These are phyloP conservation scores for Phrynosoma blainvillii DNA, from an alignment of 2,113 vertebrate genomes.

Conservation along the genomic window DNA sequence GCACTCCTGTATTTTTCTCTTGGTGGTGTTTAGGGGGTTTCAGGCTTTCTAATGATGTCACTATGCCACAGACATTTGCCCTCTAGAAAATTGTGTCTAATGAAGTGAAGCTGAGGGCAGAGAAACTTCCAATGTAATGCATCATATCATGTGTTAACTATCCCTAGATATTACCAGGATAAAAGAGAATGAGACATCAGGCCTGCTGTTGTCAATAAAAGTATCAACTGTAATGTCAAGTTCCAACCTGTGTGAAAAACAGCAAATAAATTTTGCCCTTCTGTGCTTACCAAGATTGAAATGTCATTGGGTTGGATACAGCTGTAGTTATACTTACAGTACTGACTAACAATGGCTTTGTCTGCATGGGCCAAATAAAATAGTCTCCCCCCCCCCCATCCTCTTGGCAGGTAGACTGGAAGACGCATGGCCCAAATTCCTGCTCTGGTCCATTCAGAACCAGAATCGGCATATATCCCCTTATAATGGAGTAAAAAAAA, in stretches of 20 bases:
- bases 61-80: not conserved
- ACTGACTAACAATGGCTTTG: too few relatives aligned
- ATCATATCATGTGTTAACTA: not conserved
- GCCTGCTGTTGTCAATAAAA: not conserved
- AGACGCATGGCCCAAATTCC: too few relatives aligned
- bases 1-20: not conserved
- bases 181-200: not conserved
- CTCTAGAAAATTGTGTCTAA: not conserved
- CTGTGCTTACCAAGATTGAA: not conserved
- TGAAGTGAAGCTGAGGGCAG: not conserved
- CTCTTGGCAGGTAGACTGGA: too few relatives aligned
- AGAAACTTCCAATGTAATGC: not conserved
- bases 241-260: not conserved
- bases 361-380: too few relatives aligned
- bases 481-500: too few relatives aligned
- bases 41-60: not conserved
- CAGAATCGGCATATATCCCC: too few relatives aligned
- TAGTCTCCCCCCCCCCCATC: too few relatives aligned
- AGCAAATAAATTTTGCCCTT: not conserved
- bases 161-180: not conserved
- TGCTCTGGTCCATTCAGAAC: too few relatives aligned
- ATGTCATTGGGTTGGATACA: not conserved
- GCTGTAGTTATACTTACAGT: not conserved
- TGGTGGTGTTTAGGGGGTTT: not conserved
- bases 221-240: not conserved